Evolutionary conservation across 2,113 vertebrate genomes (phyloP).

Genomic region (Ammodytes marinus): DNA sequence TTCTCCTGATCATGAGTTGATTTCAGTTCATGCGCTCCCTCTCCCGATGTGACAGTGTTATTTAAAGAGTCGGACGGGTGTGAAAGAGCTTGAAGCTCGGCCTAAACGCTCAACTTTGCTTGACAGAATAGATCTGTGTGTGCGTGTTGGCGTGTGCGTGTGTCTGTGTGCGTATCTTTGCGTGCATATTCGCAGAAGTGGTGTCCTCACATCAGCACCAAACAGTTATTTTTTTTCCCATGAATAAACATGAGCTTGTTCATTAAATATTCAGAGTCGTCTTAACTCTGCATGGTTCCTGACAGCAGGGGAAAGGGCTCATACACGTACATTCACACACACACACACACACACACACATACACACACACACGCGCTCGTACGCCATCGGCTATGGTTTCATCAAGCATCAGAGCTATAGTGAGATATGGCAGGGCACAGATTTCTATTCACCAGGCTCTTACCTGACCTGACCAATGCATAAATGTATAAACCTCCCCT

Average conservation of each 20-base stretch:
- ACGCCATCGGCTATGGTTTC: slow-evolving; percentile 67
- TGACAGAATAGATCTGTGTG: slow-evolving; percentile 35
- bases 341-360: slow-evolving; percentile 20
- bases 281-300: slow-evolving; percentile 80
- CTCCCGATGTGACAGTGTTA: slow-evolving; percentile 27
- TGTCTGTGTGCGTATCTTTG: not conserved
- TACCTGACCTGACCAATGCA: slow-evolving; percentile 76
- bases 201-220: slow-evolving; percentile 44
- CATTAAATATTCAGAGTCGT: slow-evolving; percentile 83
- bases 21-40: slow-evolving; percentile 19
- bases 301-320: slow-evolving; percentile 83
- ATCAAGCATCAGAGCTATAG: slow-evolving; percentile 62
- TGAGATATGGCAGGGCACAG: slow-evolving; percentile 70
- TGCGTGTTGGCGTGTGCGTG: not conserved
- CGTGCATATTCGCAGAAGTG: not conserved
- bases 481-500: slow-evolving; percentile 70
- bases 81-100: slow-evolving; percentile 48
- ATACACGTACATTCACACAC: slow-evolving; percentile 25
- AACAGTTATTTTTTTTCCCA: slow-evolving; percentile 66
- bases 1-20: not conserved
- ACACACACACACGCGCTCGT: slow-evolving; percentile 33
- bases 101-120: slow-evolving; percentile 65
- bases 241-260: slow-evolving; percentile 82
- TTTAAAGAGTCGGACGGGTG: slow-evolving; percentile 31
- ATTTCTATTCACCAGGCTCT: slow-evolving; percentile 71